A percentile compares a stretch with the other conserved stretches of the same genome.
Conservation (phyloP, 1,140 invertebrate species). For the Euschistus heros region DNA sequence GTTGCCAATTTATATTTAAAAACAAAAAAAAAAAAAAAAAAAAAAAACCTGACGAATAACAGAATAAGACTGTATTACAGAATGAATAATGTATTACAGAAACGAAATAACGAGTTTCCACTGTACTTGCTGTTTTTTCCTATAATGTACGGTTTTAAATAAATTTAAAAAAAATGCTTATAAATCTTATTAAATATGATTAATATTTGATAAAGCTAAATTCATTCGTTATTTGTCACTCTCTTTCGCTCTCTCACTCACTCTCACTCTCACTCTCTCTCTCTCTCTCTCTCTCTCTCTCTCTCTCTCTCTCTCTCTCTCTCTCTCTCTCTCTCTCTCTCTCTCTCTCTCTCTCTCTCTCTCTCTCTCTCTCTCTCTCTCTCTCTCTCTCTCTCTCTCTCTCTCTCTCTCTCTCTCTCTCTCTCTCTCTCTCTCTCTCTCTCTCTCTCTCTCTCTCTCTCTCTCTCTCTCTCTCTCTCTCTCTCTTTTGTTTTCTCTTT, state of each 20-base stretch:
- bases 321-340: slow-evolving; percentile 1
- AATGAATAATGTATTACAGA: too few species aligned
- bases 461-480: slow-evolving; percentile 19
- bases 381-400: slow-evolving; percentile 17
- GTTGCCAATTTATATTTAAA: too few species aligned
- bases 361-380: not conserved
- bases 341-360: slow-evolving; percentile 10
- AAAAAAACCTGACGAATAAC: too few species aligned
- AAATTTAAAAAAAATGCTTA: too few species aligned
- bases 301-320: slow-evolving; percentile 20
- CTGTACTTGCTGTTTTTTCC: too few species aligned
- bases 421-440: slow-evolving; percentile 15
- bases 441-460: slow-evolving; percentile 19
- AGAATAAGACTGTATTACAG: too few species aligned
- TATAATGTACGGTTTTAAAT: too few species aligned
- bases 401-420: slow-evolving; percentile 19
- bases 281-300: slow-evolving; percentile 19
- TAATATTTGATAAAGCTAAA: too few species aligned
- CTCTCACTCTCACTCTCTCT: slow-evolving; percentile 15
- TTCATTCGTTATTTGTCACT: too few species aligned
- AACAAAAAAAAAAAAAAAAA: too few species aligned
- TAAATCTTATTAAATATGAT: too few species aligned
- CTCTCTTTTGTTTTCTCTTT: slow-evolving; percentile 11
- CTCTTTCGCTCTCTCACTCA: slow-evolving; percentile 14
- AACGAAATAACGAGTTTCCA: too few species aligned